Evolutionary conservation across 2,888 invertebrate genomes (phyloP).

Genomic region (Ceramica pisi): DNA sequence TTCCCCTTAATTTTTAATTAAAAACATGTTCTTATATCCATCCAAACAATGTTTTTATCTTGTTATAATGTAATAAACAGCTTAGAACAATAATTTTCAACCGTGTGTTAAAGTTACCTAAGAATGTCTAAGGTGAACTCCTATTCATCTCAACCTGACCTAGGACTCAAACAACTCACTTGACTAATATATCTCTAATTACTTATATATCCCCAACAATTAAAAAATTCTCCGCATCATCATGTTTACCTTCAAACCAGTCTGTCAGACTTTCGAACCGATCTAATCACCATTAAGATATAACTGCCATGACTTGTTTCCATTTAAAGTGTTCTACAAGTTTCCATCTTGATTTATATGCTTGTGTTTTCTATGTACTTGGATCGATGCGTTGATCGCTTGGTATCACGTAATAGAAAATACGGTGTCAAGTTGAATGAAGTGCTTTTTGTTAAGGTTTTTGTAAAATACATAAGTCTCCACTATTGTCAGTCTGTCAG

Average conservation of each 20-base stretch:
- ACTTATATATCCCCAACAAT: conserved; percentile 20
- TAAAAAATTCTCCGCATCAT: conserved; percentile 21
- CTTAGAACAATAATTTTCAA: neutral
- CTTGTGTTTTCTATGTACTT: conserved; percentile 60
- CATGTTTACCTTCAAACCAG: conserved; percentile 45
- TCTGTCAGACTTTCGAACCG: conserved; percentile 48
- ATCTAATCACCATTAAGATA: conserved; percentile 52
- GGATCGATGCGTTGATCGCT: conserved; percentile 47
- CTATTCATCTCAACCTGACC: conserved; percentile 22
- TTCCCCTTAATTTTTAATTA: too few species aligned
- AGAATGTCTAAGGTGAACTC: conserved; percentile 11
- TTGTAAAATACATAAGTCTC: neutral
- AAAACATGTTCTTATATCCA: too few species aligned
- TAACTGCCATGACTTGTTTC: conserved; percentile 68
- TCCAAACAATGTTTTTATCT: too few species aligned
- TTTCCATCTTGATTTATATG: conserved; percentile 73
- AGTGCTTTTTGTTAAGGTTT: conserved; percentile 15
- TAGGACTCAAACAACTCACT: conserved; percentile 3
- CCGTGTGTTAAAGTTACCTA: neutral
- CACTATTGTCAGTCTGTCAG: too few species aligned
- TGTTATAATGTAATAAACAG: too few species aligned
- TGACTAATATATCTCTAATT: conserved; percentile 3
- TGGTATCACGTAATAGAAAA: conserved; percentile 63
- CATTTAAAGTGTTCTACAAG: conserved; percentile 70
- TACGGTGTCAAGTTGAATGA: conserved; percentile 34